Evolutionary conservation across 2,113 vertebrate genomes (phyloP).

Genomic region (Aythya baeri): DNA sequence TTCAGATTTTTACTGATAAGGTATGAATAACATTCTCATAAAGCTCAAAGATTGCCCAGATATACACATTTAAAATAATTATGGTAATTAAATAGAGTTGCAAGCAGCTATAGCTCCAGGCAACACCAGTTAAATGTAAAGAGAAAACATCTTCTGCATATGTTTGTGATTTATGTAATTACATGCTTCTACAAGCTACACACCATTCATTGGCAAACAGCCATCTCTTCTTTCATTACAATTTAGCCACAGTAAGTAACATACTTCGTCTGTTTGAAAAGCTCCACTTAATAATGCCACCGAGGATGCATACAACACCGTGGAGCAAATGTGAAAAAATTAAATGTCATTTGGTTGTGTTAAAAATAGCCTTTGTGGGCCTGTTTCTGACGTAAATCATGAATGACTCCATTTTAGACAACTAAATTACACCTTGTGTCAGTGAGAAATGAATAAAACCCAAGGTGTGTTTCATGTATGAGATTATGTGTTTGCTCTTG

Average conservation of each 20-base stretch:
- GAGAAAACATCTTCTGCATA: conserved; percentile 75
- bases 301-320: not conserved
- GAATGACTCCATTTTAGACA: conserved; percentile 35
- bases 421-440: conserved; percentile 55
- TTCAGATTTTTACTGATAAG: conserved; percentile 72
- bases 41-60: conserved; percentile 72
- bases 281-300: conserved; percentile 49
- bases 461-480: not conserved
- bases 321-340: conserved; percentile 41
- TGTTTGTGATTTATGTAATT: conserved; percentile 77
- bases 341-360: conserved; percentile 14
- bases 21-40: conserved; percentile 76
- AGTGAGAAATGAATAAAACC: conserved; percentile 40
- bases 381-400: conserved; percentile 13
- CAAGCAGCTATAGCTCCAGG: conserved; percentile 72
- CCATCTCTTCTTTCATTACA: conserved; percentile 64
- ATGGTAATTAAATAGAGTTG: conserved; percentile 74
- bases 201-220: conserved; percentile 67
- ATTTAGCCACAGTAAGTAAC: conserved; percentile 49
- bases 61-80: conserved; percentile 76
- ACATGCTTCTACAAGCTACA: conserved; percentile 72
- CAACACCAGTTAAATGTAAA: conserved; percentile 67
- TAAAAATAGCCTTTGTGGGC: conserved; percentile 54
- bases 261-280: conserved; percentile 60
- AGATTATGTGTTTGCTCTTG: conserved; percentile 46